A percentile compares a stretch with the other conserved stretches of the same genome.
These are phyloP conservation scores for Notarius quadriscutis DNA, from an alignment of 2,113 vertebrate species.

Conservation along the genomic window DNA sequence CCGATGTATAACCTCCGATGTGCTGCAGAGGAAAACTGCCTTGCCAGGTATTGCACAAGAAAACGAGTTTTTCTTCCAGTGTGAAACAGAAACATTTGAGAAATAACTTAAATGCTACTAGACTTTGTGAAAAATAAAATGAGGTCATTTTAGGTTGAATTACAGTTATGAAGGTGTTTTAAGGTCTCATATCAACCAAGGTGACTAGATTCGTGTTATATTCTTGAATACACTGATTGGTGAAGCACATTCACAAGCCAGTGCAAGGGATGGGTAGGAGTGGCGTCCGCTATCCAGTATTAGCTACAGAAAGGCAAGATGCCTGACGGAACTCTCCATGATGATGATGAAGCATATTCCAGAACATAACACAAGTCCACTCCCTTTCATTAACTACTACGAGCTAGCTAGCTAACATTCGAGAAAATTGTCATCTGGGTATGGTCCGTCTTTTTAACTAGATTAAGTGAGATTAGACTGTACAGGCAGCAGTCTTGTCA, in stretches of 20 bases:
- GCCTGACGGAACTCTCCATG: no score
- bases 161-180: neutral
- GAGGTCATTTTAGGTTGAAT: neutral
- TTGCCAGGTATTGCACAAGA: constrained; percentile 82
- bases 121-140: neutral
- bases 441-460: no score
- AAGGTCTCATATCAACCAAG: neutral
- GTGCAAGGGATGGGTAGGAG: no score
- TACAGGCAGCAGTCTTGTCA: no score
- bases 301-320: no score
- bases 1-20: constrained; percentile 97
- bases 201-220: neutral
- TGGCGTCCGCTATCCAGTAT: no score
- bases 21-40: constrained; percentile 94
- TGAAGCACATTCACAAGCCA: no score
- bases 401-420: neutral
- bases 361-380: neutral
- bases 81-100: neutral
- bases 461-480: neutral
- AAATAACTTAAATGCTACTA: neutral
- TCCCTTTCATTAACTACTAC: neutral
- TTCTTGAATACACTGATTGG: neutral
- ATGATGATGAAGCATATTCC: neutral
- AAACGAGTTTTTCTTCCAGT: neutral
- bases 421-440: neutral